Conservation (phyloP, 2,797 vertebrate species). For the Acanthiza pusilla region DNA sequence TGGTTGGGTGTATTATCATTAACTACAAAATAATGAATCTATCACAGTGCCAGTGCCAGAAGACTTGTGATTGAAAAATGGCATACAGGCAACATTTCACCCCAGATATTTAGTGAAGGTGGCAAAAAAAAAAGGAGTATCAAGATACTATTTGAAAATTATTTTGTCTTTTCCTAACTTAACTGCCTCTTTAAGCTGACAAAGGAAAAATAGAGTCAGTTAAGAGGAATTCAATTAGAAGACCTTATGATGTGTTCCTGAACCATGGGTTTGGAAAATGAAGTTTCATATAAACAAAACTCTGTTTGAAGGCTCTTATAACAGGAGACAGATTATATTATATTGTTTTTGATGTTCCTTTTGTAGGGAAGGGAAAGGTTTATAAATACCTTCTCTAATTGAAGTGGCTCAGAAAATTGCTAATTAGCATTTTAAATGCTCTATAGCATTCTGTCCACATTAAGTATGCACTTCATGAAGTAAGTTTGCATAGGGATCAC, state of each 20-base stretch:
- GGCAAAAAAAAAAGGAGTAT: background rate
- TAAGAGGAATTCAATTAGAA: constrained; percentile 9
- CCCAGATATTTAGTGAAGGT: background rate
- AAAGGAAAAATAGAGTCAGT: background rate
- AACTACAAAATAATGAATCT: background rate
- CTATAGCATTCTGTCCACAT: background rate
- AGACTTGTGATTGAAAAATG: background rate
- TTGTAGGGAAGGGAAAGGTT: constrained; percentile 25
- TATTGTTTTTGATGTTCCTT: constrained; percentile 46
- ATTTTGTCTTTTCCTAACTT: background rate
- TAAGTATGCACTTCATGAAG: background rate
- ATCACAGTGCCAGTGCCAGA: background rate
- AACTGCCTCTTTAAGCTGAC: background rate
- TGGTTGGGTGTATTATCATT: background rate
- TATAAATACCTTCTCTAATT: constrained; percentile 50
- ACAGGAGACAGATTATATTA: constrained; percentile 37
- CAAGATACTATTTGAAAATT: background rate
- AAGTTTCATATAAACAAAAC: constrained; percentile 44
- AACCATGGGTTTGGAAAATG: constrained; percentile 21
- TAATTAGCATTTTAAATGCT: constrained; percentile 48
- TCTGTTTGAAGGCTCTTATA: constrained; percentile 31
- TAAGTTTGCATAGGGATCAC: constrained; percentile 22
- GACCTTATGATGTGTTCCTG: background rate
- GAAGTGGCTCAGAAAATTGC: constrained; percentile 50
- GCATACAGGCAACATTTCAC: background rate